Evolutionary conservation across 2,797 vertebrate genomes (phyloP).

Genomic region (Ficedula albicollis): DNA sequence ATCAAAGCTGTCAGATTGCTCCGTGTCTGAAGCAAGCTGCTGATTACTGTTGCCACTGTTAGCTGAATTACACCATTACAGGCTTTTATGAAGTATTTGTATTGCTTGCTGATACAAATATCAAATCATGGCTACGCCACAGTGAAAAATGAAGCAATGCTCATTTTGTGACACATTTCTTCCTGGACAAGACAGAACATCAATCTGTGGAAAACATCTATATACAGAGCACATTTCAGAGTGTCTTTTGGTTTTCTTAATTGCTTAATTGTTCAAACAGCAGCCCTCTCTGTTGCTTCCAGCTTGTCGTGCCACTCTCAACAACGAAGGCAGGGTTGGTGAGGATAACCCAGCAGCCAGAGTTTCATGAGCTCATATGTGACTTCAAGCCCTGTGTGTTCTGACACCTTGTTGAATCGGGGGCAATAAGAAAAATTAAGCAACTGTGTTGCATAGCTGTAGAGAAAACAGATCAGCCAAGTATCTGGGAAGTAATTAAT

Average conservation of each 20-base stretch:
- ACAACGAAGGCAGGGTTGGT: background rate
- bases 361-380: background rate
- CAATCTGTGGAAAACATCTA: background rate
- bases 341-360: background rate
- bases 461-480: background rate
- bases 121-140: background rate
- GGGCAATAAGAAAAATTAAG: background rate
- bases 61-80: conserved; percentile 51
- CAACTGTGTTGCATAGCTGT: background rate
- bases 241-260: conserved; percentile 34
- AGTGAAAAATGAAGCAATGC: background rate
- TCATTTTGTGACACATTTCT: background rate
- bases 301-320: background rate
- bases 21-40: conserved; percentile 2
- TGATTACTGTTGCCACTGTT: conserved; percentile 52
- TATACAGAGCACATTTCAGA: background rate
- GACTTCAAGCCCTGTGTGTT: background rate
- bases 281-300: background rate
- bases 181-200: conserved; percentile 5
- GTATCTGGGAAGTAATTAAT: background rate
- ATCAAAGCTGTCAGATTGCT: conserved; percentile 56
- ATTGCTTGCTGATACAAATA: conserved; percentile 44
- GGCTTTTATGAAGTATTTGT: conserved; percentile 41
- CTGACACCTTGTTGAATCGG: background rate
- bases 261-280: conserved; percentile 39